phyloP scores from a whole-genome alignment of 2,113 vertebrate species.

The Cettia cetti region DNA sequence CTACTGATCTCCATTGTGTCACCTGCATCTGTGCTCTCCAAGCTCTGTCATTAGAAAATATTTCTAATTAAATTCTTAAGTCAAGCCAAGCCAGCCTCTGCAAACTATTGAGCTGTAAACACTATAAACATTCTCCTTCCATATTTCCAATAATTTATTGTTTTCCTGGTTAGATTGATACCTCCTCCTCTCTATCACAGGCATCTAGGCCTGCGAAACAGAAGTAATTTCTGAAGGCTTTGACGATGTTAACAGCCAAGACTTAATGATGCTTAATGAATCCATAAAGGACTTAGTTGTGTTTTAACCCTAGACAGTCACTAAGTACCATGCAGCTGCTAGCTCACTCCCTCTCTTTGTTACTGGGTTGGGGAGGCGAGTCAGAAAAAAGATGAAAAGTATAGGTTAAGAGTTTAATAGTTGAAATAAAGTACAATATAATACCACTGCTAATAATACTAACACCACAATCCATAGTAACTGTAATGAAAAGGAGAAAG shows the following conservation, averaged over 20 bases:
- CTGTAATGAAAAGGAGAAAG: neutral
- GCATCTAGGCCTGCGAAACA: neutral
- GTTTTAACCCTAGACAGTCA: neutral
- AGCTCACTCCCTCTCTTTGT: neutral
- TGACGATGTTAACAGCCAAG: neutral
- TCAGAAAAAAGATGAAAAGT: fast-evolving
- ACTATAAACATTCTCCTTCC: neutral
- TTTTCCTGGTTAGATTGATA: neutral
- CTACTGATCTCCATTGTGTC: neutral
- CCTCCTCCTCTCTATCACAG: neutral
- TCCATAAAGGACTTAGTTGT: neutral
- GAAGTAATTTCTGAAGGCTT: neutral
- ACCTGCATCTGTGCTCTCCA: neutral
- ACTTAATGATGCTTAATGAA: neutral
- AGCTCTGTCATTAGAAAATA: neutral
- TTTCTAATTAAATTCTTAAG: neutral
- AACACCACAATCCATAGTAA: neutral
- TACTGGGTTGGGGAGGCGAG: neutral
- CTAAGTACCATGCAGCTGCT: neutral
- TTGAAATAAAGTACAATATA: neutral
- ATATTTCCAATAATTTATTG: neutral
- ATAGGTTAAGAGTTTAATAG: neutral
- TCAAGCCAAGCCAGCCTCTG: neutral
- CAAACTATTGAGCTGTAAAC: neutral
- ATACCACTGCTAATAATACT: neutral